Conservation (phyloP, 2,797 vertebrate species). For the Orestias chungarensis region DNA sequence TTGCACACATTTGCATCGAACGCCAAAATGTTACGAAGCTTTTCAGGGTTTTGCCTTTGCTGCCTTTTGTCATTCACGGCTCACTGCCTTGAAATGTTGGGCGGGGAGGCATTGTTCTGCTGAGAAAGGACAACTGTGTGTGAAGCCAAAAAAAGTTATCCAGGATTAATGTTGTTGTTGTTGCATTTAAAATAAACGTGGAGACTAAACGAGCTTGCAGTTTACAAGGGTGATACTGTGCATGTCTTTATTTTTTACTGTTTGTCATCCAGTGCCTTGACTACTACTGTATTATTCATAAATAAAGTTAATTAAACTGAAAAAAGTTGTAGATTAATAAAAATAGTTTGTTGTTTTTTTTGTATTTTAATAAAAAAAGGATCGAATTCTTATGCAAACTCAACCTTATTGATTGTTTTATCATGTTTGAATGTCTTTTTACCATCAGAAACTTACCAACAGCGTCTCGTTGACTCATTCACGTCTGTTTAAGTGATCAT, state of each 20-base stretch:
- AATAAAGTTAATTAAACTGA: slow-evolving; percentile 69
- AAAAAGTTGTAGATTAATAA: fast-evolving
- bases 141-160: background rate
- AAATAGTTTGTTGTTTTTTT: no score
- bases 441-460: no score
- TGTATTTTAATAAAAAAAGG: background rate
- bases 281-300: slow-evolving; percentile 63
- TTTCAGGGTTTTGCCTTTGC: background rate
- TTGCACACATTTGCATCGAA: slow-evolving; percentile 37
- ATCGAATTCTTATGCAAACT: no score
- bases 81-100: slow-evolving; percentile 15
- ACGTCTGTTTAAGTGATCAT: no score
- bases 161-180: slow-evolving; percentile 10
- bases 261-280: slow-evolving; percentile 65
- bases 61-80: slow-evolving; percentile 34
- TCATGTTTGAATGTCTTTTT: no score
- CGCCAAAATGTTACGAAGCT: slow-evolving; percentile 8
- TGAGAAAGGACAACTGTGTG: background rate
- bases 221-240: slow-evolving; percentile 25
- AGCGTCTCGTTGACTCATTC: no score
- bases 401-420: no score
- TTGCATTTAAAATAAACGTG: slow-evolving; percentile 21
- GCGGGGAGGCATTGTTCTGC: background rate
- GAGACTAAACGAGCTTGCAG: slow-evolving; percentile 19
- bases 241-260: slow-evolving; percentile 22